Evolutionary conservation across 2,797 vertebrate species (phyloP).

Genomic region (Jordanella pulchra): DNA sequence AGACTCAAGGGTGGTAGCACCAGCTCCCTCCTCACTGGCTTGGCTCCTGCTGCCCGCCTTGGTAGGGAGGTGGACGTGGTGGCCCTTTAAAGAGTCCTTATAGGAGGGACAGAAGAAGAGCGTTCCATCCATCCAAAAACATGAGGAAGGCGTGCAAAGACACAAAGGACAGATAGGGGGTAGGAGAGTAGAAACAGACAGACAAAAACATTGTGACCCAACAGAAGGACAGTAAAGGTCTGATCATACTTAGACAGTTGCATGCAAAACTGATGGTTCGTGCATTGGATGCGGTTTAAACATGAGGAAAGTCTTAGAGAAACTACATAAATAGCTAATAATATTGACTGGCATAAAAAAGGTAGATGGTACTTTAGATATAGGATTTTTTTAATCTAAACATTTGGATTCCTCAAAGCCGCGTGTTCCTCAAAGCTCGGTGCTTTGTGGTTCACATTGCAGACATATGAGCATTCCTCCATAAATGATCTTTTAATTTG

Average conservation of each 20-base stretch:
- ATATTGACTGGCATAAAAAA: neutral
- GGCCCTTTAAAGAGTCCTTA: conserved; percentile 78
- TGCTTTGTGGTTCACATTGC: neutral
- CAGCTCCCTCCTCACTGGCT: conserved; percentile 40
- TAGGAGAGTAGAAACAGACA: conserved; percentile 31
- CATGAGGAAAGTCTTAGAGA: neutral
- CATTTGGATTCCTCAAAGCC: neutral
- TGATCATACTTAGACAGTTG: conserved; percentile 3
- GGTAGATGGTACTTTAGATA: neutral
- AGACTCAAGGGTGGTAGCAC: conserved; percentile 42
- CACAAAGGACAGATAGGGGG: conserved; percentile 50
- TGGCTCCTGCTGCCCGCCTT: conserved; percentile 45
- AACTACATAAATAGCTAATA: too few relatives aligned
- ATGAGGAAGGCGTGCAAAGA: conserved; percentile 59
- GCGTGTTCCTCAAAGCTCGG: neutral
- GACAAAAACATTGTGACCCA: conserved; percentile 24
- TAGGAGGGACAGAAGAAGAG: conserved; percentile 34
- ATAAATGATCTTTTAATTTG: neutral
- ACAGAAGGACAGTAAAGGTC: neutral
- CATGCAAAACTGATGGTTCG: conserved; percentile 28
- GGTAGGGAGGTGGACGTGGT: conserved; percentile 51
- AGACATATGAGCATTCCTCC: neutral
- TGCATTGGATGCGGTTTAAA: neutral
- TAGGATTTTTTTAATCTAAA: too few relatives aligned
- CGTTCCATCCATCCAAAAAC: conserved; percentile 42